Conservation (phyloP, 2,888 invertebrate species). For the Catocala sponsa region DNA sequence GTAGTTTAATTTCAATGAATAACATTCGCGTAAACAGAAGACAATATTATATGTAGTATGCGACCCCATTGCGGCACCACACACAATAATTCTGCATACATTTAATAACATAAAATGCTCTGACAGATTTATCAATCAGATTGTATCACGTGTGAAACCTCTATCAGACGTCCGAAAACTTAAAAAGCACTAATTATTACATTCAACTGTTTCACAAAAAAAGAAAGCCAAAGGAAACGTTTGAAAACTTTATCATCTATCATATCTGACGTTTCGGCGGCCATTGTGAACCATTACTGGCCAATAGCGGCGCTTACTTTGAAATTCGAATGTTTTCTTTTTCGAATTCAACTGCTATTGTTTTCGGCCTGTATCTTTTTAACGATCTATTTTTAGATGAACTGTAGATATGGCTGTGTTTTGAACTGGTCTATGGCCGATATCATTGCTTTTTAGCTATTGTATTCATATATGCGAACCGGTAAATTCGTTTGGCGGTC, state of each 20-base stretch:
- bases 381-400: conserved; percentile 39
- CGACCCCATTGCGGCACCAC: no score
- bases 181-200: conserved; percentile 41
- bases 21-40: no score
- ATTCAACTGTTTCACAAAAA: conserved; percentile 51
- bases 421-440: not conserved
- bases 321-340: conserved; percentile 76
- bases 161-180: conserved; percentile 27
- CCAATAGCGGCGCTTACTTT: conserved; percentile 75
- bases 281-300: conserved; percentile 69
- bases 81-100: no score
- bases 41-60: no score
- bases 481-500: no score
- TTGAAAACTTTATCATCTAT: conserved; percentile 69
- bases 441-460: no score
- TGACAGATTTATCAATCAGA: conserved; percentile 10
- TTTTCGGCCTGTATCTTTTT: conserved; percentile 58
- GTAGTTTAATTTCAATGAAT: no score
- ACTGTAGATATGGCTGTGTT: conserved; percentile 10
- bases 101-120: not conserved
- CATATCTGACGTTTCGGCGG: conserved; percentile 79
- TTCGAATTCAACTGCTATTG: conserved; percentile 66
- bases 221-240: conserved; percentile 49
- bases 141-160: conserved; percentile 18
- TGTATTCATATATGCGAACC: no score